Percentiles rank a stretch among this genome's conserved stretches.
Conservation (phyloP, 1,140 invertebrate species). For the Drosophila repleta region DNA sequence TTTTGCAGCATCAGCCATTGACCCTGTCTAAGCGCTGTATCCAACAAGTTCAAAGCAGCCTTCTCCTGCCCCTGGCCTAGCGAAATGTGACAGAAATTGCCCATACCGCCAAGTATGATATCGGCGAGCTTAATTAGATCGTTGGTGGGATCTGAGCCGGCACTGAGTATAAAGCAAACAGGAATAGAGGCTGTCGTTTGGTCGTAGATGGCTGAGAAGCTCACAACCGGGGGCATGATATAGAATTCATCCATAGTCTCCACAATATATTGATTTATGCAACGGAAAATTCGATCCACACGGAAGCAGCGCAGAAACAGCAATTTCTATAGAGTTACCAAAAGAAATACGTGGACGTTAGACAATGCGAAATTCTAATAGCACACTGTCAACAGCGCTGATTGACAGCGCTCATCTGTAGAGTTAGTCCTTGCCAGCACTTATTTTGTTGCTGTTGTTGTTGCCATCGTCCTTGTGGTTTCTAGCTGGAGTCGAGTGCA, state of each 20-base stretch:
- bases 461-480: constrained; percentile 45
- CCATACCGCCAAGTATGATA: constrained; percentile 87
- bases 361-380: constrained; percentile 56
- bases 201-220: constrained; percentile 91
- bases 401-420: constrained; percentile 56
- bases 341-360: constrained; percentile 34
- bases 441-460: constrained; percentile 29
- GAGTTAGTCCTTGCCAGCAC: constrained; percentile 34
- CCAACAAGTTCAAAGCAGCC: constrained; percentile 89
- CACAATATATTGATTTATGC: constrained; percentile 91
- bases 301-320: constrained; percentile 94
- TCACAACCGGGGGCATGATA: constrained; percentile 92
- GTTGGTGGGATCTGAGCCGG: constrained; percentile 93
- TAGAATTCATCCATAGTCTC: constrained; percentile 93
- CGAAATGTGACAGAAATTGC: constrained; percentile 92
- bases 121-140: constrained; percentile 95
- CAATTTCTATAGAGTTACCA: constrained; percentile 85
- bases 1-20: constrained; percentile 96
- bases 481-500: constrained; percentile 69
- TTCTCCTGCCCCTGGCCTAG: constrained; percentile 95
- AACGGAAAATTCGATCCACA: constrained; percentile 92
- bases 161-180: constrained; percentile 94
- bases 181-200: constrained; percentile 91
- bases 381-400: constrained; percentile 46
- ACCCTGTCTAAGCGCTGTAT: constrained; percentile 89